Evolutionary conservation across 2,888 invertebrate species (phyloP).

Genomic region (Monopis laevigella): DNA sequence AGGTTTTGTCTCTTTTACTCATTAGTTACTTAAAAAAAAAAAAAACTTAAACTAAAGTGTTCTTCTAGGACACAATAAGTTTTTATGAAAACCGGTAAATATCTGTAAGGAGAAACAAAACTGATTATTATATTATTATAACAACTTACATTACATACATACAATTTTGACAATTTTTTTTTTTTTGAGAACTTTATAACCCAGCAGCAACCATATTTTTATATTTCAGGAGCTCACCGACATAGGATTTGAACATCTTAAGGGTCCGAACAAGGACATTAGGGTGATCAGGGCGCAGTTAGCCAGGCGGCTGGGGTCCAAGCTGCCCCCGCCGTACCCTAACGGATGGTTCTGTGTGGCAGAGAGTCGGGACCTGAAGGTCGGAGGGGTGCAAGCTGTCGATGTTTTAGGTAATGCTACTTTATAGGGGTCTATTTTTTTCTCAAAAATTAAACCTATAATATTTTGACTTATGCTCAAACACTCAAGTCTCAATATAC

Average conservation of each 20-base stretch:
- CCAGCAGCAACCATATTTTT: constrained; percentile 6
- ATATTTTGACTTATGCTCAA: too few species aligned
- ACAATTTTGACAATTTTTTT: not conserved
- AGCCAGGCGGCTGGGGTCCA: constrained; percentile 67
- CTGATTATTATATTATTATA: too few species aligned
- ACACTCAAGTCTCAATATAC: too few species aligned
- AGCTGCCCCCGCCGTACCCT: constrained; percentile 84
- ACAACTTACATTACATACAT: not conserved
- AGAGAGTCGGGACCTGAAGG: constrained; percentile 71
- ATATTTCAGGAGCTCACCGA: constrained; percentile 52
- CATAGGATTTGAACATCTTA: constrained; percentile 51
- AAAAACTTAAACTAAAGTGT: too few species aligned
- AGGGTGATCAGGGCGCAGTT: constrained; percentile 54
- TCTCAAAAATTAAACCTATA: too few species aligned
- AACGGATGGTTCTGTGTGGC: constrained; percentile 89
- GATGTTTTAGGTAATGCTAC: constrained; percentile 70
- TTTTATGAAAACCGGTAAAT: too few species aligned
- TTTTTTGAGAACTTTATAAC: not conserved
- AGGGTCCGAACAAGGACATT: constrained; percentile 31
- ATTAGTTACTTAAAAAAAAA: too few species aligned
- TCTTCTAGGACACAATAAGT: too few species aligned
- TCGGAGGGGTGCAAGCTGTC: constrained; percentile 66
- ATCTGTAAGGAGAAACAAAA: too few species aligned
- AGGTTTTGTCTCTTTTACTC: too few species aligned
- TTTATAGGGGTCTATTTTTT: too few species aligned